Conservation (phyloP, 2,113 vertebrate species). For the Puma concolor region DNA sequence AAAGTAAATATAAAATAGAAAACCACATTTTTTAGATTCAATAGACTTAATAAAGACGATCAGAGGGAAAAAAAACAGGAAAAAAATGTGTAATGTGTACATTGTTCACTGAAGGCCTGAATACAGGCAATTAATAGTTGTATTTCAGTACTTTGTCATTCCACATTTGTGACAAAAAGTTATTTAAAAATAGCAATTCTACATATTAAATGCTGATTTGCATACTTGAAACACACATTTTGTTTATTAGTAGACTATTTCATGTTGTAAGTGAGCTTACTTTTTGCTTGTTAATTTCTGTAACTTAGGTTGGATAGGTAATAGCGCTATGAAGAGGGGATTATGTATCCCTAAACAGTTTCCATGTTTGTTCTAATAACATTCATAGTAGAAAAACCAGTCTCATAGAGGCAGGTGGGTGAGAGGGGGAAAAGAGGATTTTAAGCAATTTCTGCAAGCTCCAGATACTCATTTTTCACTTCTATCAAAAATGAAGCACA, state of each 20-base stretch:
- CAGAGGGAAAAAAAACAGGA: neutral
- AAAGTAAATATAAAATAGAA: neutral
- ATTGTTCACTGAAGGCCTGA: neutral
- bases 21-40: neutral
- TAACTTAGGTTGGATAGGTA: neutral
- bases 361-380: conserved; percentile 28
- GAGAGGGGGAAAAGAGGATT: neutral
- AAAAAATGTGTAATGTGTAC: neutral
- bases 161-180: neutral
- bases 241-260: neutral
- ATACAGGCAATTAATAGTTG: neutral
- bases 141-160: neutral
- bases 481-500: neutral
- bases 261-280: neutral
- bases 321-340: neutral
- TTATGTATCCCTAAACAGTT: neutral
- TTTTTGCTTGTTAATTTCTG: conserved; percentile 32
- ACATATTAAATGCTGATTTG: neutral
- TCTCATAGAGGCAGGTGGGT: neutral
- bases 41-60: neutral
- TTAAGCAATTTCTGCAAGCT: conserved; percentile 24
- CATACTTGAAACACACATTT: neutral
- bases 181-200: neutral
- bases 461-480: neutral
- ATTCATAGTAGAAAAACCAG: neutral